Base-by-base conservation (phyloP, 2,113 vertebrate genomes). In the Phalacrocorax brasilianus region DNA sequence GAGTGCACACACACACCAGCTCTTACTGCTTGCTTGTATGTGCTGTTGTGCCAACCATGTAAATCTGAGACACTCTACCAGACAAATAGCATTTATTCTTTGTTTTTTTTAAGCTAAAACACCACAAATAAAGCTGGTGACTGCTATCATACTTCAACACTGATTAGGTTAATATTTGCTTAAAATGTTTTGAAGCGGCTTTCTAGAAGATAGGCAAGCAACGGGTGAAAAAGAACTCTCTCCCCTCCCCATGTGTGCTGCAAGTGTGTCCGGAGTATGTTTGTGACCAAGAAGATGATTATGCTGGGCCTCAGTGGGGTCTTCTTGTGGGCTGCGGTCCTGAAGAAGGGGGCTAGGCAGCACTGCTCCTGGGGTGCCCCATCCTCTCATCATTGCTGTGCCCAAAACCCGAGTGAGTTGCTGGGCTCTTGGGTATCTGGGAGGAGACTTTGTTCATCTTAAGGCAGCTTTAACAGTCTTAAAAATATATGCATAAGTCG, bases 1-100 rank as follows among this genome's bases (percentile, higher is more conserved):
- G 44, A 59, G 32, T 65, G 53, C 50, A 11, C 27, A 19, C 19
- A 6, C 8, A 5, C 5, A 33, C n/a, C n/a, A 79, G 32, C 28
- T 65, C 68, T 73, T 22, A 3, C 12, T 45, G 19, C 9, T 5
- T 4, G 4, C 9, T 5, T 4, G 5, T 5, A 0, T 4, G 4
- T 63, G 17, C 13, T 42, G 9, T 15, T 66, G 24, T 86, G 71
- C 58, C n/a, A 68, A 1, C 26, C 26, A 9, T 33, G 19, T 11
- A 68, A 40, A 27, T 47, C 59, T 62, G 38, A 32, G 67, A 70
- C 77, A 27, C 49, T 80, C 33, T 61, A 11, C 45, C 73, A 33
- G 42, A 33, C 42, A 81, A 44, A 45, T 24, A 38, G 23, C 42
- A 47, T 61, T 75, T 72, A 9, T 58, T 91, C 40, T 19, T 75